Evolutionary conservation across 2,888 invertebrate genomes (phyloP).

Genomic region (Drosophila fungiperda): DNA sequence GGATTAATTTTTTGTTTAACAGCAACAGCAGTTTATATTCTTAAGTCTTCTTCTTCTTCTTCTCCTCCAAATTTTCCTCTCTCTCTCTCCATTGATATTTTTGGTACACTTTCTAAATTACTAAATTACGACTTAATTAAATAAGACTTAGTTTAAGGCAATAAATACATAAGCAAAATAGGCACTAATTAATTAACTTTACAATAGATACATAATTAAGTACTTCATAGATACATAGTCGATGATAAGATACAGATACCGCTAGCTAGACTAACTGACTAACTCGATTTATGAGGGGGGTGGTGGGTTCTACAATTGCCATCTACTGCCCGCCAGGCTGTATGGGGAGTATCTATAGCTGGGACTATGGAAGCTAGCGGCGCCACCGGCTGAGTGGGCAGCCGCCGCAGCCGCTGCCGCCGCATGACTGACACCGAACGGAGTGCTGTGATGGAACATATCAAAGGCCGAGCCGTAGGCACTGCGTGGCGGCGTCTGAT

Average conservation of each 20-base stretch:
- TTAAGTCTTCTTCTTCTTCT: constrained; percentile 37
- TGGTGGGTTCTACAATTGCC: constrained; percentile 79
- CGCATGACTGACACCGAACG: constrained; percentile 83
- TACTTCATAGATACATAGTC: constrained; percentile 35
- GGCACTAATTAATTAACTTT: constrained; percentile 68
- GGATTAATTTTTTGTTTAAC: constrained; percentile 70
- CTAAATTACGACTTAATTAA: constrained; percentile 63
- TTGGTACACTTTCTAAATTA: constrained; percentile 61
- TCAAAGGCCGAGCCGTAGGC: constrained; percentile 84
- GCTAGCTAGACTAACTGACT: constrained; percentile 39
- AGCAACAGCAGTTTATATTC: constrained; percentile 76
- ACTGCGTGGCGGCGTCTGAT: constrained; percentile 84
- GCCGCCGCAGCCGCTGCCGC: constrained; percentile 80
- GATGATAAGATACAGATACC: constrained; percentile 43
- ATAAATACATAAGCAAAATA: constrained; percentile 72
- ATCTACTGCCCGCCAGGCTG: constrained; percentile 84
- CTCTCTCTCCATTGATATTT: constrained; percentile 29
- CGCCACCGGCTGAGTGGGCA: constrained; percentile 75
- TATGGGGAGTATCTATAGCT: constrained; percentile 85
- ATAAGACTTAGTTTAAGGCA: constrained; percentile 69
- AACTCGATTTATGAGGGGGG: constrained; percentile 4
- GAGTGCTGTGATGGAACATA: constrained; percentile 85
- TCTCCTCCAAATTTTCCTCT: constrained; percentile 14
- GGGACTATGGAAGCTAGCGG: constrained; percentile 84
- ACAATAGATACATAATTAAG: constrained; percentile 42